Base-by-base conservation (phyloP, 2,113 vertebrate genomes). In the Rhynchomys soricoides region DNA sequence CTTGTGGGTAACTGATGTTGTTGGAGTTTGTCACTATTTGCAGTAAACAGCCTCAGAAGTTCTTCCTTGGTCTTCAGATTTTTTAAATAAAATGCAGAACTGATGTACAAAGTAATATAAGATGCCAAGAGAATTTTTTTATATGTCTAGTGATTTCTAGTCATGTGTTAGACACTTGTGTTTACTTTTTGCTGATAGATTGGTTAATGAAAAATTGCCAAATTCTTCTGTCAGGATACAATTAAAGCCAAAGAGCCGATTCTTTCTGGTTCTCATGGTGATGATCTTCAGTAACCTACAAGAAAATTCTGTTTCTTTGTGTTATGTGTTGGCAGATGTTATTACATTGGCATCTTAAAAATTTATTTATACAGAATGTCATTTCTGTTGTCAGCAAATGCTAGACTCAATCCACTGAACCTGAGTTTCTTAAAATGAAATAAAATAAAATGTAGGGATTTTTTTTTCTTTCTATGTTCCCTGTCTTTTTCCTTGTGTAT, bases 221-320 rank as follows among this genome's bases (percentile, higher is more conserved):
- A 12, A 71, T 15, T 37, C 48, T 79, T 16, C 0, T 70, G 16
- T 85, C 40, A 40, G 79, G n/a, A 37, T 89, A 5, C 21, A 70
- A 26, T 68, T 66, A 45, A 52, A 5, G 64, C 75, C 90, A 70
- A 91, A 78, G 52, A 87, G 74, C 34, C 62, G 52, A 10, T 52
- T 90, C 70, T 88, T 94, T 92, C n/a, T 92, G 29, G 50, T 86
- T 90, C 34, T 43, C 31, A 43, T 87, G 48, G 10, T 96, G 66
- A 31, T 86, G 82, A 22, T 43, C 4, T 94, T 89, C 50, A 45
- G n/a, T 19, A 43, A 73, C 21, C 10, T 77, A 92, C 68, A 82
- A 70, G 40, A 50, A 88, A 93, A 40, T 66, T 40, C 37, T 66
- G 24, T 34, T 78, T 90, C 66, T 48, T n/a, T 52, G 48, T 52